Base-by-base conservation (phyloP, 1,140 invertebrate species). In the Cheumatopsyche charites region DNA sequence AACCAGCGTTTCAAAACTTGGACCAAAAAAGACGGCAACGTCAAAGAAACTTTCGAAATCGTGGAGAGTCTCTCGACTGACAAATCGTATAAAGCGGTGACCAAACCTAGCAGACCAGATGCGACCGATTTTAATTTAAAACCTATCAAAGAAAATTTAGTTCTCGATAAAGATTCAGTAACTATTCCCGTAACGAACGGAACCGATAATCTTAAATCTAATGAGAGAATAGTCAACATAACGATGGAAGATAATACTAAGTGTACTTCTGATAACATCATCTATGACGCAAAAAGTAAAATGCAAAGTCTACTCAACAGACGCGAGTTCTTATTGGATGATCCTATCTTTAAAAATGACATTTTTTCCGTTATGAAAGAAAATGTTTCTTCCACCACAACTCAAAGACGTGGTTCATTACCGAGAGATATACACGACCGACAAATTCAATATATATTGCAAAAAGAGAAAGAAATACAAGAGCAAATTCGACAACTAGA, bases 361-460 rank as follows among this genome's bases (percentile, higher is more conserved):
- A 36, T 45, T n/a, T n/a, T 47, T 5, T 17, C 25, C 41, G 62
- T 73, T 17, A 25, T 67, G 42, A 36, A 68, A n/a, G 72, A 78
- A 15, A 78, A 70, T 58, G 58, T 75, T 11, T 75, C 76, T 26
- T 36, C 29, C 9, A 4, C 29, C 9, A 4, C 29, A 36, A 76
- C 75, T 67, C 79, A 80, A 12, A 78, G 86, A 25, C 83, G 88
- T 26, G 82, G 82, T 4, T 90, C 89, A 1, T 76, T 91, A 36
- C 89, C 90, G 0, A 86, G 87, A 73, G 88, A 90, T 75, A 81
- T 91, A 62, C 88, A 90, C 77, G 86, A 88, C 11, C 85, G 87
- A 76, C 90, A 92, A 80, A 84, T 91, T 74, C 85, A 87, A 76
- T 89, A 91, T 73, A 89, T 92, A 21, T 82, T 87, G 13, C 82